Evolutionary conservation across 2,888 invertebrate species (phyloP).

Genomic region (Nemoura dubitans): DNA sequence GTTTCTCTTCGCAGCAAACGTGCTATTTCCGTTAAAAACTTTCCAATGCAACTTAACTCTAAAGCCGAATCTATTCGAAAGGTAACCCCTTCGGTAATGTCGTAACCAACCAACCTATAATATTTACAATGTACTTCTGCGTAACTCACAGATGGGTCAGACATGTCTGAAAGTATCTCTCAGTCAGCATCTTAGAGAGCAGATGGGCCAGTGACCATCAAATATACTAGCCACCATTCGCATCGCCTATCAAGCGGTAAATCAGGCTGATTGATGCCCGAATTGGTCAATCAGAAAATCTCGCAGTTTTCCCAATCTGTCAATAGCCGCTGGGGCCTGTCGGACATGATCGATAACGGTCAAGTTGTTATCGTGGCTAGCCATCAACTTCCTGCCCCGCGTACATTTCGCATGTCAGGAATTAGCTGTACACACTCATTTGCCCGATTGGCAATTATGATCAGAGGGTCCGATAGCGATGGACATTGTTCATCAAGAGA

Average conservation of each 20-base stretch:
- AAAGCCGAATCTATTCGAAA: too few species aligned
- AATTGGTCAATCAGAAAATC: slow-evolving; percentile 16
- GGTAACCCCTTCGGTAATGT: too few species aligned
- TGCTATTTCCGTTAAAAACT: too few species aligned
- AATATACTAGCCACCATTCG: background rate
- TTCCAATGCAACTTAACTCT: too few species aligned
- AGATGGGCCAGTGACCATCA: background rate
- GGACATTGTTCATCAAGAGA: background rate
- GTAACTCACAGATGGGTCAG: background rate
- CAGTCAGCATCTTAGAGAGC: background rate
- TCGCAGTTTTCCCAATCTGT: background rate
- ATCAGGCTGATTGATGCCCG: background rate
- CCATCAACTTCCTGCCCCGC: background rate
- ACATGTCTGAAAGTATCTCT: background rate
- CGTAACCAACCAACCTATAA: too few species aligned
- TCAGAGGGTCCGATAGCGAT: background rate
- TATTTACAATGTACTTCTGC: too few species aligned
- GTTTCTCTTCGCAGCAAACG: too few species aligned
- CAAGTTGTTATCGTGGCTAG: background rate
- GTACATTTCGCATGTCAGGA: background rate
- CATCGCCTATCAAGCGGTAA: background rate
- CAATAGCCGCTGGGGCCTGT: background rate
- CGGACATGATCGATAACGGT: background rate
- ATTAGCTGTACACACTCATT: slow-evolving; percentile 16
- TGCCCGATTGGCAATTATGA: background rate